Percentiles rank a stretch among this genome's conserved stretches.
These are phyloP conservation scores for Pavo muticus DNA, from an alignment of 2,113 vertebrate species.

Conservation along the genomic window DNA sequence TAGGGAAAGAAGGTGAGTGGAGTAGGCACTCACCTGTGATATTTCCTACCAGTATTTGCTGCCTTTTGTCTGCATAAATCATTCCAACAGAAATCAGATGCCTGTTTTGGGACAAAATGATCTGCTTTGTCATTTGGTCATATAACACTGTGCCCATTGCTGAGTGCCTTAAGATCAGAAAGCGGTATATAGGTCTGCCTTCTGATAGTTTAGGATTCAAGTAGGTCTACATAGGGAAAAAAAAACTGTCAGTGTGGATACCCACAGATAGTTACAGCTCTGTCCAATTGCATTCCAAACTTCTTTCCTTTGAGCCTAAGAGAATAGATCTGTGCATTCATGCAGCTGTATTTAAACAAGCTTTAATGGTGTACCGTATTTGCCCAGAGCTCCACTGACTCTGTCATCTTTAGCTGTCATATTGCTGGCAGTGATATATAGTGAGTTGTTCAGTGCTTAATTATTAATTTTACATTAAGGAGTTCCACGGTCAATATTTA, in stretches of 20 bases:
- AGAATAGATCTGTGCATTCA: background rate
- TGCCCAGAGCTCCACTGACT: background rate
- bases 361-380: background rate
- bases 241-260: background rate
- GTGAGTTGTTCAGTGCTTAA: slow-evolving; percentile 1
- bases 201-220: background rate
- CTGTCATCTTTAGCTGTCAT: background rate
- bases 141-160: background rate
- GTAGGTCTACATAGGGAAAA: background rate
- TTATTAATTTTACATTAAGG: slow-evolving; percentile 58
- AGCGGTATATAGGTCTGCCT: background rate
- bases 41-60: background rate
- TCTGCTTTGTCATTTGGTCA: background rate
- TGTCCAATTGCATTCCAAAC: background rate
- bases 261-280: background rate
- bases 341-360: background rate
- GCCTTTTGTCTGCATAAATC: background rate
- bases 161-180: background rate
- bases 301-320: background rate
- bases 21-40: background rate
- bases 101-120: background rate
- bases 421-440: background rate
- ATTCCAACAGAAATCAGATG: background rate
- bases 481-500: slow-evolving; percentile 49
- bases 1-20: background rate